Evolutionary conservation across 2,113 vertebrate genomes (phyloP).

Genomic region (Gavialis gangeticus): DNA sequence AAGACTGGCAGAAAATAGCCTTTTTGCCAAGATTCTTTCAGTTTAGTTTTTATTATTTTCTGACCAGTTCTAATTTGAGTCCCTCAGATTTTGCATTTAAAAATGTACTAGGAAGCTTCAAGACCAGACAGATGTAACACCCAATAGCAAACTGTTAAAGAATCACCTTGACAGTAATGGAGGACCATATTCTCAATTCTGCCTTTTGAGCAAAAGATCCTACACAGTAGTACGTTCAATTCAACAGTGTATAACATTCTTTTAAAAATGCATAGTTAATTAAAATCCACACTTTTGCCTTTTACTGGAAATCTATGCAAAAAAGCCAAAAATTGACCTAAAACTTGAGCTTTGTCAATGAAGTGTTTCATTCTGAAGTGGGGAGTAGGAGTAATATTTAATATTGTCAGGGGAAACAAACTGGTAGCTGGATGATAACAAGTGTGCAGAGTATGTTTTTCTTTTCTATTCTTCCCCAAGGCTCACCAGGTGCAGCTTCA

Average conservation of each 20-base stretch:
- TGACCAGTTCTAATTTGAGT: background rate
- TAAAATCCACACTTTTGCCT: too few species aligned
- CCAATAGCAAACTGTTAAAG: background rate
- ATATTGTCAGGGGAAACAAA: background rate
- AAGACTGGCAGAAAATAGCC: background rate
- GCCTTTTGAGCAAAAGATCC: too few species aligned
- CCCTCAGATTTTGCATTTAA: background rate
- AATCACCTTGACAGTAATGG: background rate
- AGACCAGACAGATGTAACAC: background rate
- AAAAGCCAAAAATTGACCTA: background rate
- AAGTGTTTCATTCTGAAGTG: background rate
- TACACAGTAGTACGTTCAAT: background rate
- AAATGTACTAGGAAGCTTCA: background rate
- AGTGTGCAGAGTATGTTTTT: background rate
- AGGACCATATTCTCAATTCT: background rate
- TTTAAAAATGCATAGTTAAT: background rate
- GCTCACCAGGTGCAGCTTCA: background rate
- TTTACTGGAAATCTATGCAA: background rate
- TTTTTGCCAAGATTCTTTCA: background rate
- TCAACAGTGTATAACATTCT: background rate
- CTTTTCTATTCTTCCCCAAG: slow-evolving; percentile 23
- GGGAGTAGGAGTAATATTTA: background rate
- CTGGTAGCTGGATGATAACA: background rate
- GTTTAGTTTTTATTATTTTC: background rate
- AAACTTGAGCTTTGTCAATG: background rate